phyloP scores from a whole-genome alignment of 2,113 vertebrate species.

The Lamprologus tigripictilis region DNA sequence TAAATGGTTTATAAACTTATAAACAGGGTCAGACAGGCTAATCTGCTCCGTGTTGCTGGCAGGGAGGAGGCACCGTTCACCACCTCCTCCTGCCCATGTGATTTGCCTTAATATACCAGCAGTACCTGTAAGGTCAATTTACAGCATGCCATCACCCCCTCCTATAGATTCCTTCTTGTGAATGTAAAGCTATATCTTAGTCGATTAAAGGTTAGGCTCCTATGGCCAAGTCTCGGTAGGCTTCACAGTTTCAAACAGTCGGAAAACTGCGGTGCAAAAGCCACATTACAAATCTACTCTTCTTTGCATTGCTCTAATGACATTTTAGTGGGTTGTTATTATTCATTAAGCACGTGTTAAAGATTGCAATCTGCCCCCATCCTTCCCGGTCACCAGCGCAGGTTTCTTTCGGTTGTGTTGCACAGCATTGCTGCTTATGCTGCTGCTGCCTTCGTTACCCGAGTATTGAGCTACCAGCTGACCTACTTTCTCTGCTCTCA shows the following conservation, averaged over 20 bases:
- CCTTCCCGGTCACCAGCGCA: neutral
- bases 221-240: neutral
- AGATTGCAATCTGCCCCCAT: constrained; percentile 22
- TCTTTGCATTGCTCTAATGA: neutral
- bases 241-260: neutral
- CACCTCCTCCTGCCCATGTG: neutral
- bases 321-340: neutral
- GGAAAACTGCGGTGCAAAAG: neutral
- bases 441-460: constrained; percentile 62
- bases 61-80: neutral
- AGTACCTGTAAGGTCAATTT: neutral
- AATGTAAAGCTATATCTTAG: neutral
- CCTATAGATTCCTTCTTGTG: neutral
- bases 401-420: constrained; percentile 32
- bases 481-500: constrained; percentile 76
- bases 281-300: neutral
- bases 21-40: constrained; percentile 23
- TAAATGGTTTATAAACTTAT: neutral
- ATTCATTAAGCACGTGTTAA: constrained; percentile 36
- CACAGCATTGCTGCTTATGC: constrained; percentile 51
- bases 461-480: constrained; percentile 69
- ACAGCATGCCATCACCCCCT: neutral
- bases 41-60: neutral
- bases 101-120: neutral
- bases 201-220: neutral